Evolutionary conservation across 2,888 invertebrate species (phyloP), one percentile per base, ranked within the genome.

Genomic region (Ophioninae sp.): DNA sequence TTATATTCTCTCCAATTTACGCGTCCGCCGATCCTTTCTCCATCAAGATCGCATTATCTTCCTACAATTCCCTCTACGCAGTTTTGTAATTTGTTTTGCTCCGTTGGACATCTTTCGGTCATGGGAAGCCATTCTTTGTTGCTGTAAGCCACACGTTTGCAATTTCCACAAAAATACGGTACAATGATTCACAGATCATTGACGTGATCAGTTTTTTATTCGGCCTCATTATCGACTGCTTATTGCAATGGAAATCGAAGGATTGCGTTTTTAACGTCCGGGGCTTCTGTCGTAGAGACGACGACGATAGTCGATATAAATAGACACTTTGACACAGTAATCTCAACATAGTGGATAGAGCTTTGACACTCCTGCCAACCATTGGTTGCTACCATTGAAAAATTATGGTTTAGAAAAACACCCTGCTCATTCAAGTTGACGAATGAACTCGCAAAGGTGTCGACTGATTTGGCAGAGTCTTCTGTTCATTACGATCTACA

Each of bases 251-350:
- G 63, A 56, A 69, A 73, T 69, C 22, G 2, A 17, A 77, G 69
- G 2, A 37, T n/a, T 37, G 58, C 17, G 51, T 63, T 73, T 75
- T 37, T 80, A 73, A 51, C 69, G 73, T 74, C 64, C 39, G 74
- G 72, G 74, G 51, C 73, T 64, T 65, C 77, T 71, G 68, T 59
- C 37, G 56, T 30, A 67, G 61, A 64, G 76, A 73, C 30, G 22
- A 58, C 64, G 0, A 30, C 44, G 13, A 22, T 64, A 68, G 8
- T 22, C 10, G 65, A 81, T 86, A 87, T 83, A 82, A 87, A 87
- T 87, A 87, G 87, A 73, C 41, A 63, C 67, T 64, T 81, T 79
- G 87, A 86, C 84, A 85, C 85, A 81, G 81, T 77, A 78, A 85
- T 85, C 83, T 83, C 79, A 75, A 82, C 83, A 83, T 79, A 82